These are phyloP conservation scores for Drosophila picticornis DNA, from an alignment of 2,888 invertebrate species.

Conservation along the genomic window DNA sequence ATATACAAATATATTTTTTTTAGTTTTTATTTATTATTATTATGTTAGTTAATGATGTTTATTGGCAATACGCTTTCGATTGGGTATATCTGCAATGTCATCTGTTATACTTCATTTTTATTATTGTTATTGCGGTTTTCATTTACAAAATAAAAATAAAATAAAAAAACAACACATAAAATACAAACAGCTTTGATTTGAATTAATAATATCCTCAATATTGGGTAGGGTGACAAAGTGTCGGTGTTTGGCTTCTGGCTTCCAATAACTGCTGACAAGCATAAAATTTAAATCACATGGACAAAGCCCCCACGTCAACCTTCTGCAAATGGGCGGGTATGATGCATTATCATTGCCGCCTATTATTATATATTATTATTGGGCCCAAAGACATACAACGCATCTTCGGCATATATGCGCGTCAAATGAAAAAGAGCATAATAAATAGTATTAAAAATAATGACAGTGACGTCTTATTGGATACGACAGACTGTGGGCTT, in stretches of 20 bases:
- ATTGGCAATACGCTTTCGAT: slow-evolving; percentile 11
- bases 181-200: neutral
- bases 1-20: slow-evolving; percentile 26
- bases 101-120: neutral
- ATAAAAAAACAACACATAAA: neutral
- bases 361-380: slow-evolving; percentile 46
- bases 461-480: slow-evolving; percentile 38
- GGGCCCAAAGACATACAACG: slow-evolving; percentile 16
- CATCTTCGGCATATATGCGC: slow-evolving; percentile 31
- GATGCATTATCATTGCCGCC: slow-evolving; percentile 52
- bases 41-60: slow-evolving; percentile 9
- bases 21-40: slow-evolving; percentile 7
- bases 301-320: slow-evolving; percentile 49
- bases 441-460: slow-evolving; percentile 31
- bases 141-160: neutral
- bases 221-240: slow-evolving; percentile 8
- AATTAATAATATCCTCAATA: too few species aligned
- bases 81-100: neutral
- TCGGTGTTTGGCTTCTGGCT: slow-evolving; percentile 4
- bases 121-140: neutral
- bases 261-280: slow-evolving; percentile 16
- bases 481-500: slow-evolving; percentile 45
- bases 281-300: slow-evolving; percentile 31
- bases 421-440: slow-evolving; percentile 12
- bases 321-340: slow-evolving; percentile 48